These are phyloP conservation scores for Gymnocephalus cernua DNA, from an alignment of 2,113 vertebrate species.

Conservation along the genomic window DNA sequence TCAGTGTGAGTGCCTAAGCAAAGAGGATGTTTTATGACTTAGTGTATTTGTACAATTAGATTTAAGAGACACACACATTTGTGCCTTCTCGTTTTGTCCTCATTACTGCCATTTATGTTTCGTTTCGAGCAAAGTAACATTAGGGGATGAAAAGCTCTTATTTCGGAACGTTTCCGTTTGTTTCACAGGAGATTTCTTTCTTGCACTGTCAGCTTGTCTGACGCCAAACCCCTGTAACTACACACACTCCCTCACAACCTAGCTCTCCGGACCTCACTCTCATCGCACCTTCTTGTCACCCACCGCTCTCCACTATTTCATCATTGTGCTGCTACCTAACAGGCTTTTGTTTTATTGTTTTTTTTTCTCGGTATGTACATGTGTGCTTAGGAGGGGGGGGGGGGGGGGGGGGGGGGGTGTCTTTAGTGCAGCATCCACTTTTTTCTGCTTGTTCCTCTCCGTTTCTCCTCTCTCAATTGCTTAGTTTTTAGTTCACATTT, in stretches of 20 bases:
- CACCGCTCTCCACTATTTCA: background rate
- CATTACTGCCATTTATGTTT: background rate
- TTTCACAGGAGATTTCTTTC: conserved; percentile 49
- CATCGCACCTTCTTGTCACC: background rate
- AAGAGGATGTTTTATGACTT: conserved; percentile 47
- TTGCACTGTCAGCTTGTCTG: conserved; percentile 68
- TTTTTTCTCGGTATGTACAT: background rate
- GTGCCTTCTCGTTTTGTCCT: conserved; percentile 18
- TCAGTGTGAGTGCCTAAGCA: conserved; percentile 12
- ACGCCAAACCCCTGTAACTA: conserved; percentile 41
- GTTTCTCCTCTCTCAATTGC: background rate
- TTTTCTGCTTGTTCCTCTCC: background rate
- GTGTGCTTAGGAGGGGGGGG: background rate
- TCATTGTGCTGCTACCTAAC: background rate
- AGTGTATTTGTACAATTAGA: conserved; percentile 38
- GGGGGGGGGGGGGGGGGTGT: background rate
- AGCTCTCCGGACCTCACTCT: conserved; percentile 21
- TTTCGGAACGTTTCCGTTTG: conserved; percentile 45
- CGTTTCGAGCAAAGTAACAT: conserved; percentile 25
- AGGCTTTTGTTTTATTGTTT: background rate
- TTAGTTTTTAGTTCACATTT: background rate
- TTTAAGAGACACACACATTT: conserved; percentile 47
- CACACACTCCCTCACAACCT: conserved; percentile 5
- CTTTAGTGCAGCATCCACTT: background rate
- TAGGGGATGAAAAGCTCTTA: conserved; percentile 5